phyloP scores from a whole-genome alignment of 2,888 invertebrate species.

The Tigriopus californicus region DNA sequence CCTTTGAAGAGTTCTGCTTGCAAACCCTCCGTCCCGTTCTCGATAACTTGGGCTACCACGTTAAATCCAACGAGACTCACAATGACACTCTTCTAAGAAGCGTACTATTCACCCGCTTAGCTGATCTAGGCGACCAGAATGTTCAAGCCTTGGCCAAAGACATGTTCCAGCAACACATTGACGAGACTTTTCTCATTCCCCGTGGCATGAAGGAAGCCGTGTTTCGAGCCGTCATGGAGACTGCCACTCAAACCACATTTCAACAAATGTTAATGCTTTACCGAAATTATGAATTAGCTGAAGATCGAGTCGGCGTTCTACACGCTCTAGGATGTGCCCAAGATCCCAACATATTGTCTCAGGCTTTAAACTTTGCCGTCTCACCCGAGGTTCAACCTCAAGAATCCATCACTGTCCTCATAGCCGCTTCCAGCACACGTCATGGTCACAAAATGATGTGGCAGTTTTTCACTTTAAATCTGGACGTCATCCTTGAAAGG shows the following conservation, averaged over 20 bases:
- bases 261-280: slow-evolving; percentile 56
- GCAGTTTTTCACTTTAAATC: slow-evolving; percentile 8
- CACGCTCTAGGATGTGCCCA: slow-evolving; percentile 60
- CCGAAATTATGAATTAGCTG: slow-evolving; percentile 65
- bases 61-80: background rate
- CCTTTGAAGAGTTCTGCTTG: slow-evolving; percentile 1
- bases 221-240: slow-evolving; percentile 59
- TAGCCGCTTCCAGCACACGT: background rate
- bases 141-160: slow-evolving; percentile 54
- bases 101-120: slow-evolving; percentile 76
- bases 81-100: background rate
- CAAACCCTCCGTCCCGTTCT: background rate
- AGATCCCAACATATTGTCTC: slow-evolving; percentile 37
- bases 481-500: background rate
- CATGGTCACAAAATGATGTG: slow-evolving; percentile 4
- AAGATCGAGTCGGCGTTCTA: slow-evolving; percentile 78
- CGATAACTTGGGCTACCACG: background rate
- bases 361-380: slow-evolving; percentile 33
- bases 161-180: slow-evolving; percentile 42
- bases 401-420: slow-evolving; percentile 4
- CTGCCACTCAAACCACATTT: slow-evolving; percentile 47
- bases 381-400: slow-evolving; percentile 14
- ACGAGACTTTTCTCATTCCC: slow-evolving; percentile 40
- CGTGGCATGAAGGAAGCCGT: slow-evolving; percentile 71
- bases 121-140: slow-evolving; percentile 52